Evolutionary conservation across 1,140 invertebrate species (phyloP).

Genomic region (Dolichoris vasculosae): DNA sequence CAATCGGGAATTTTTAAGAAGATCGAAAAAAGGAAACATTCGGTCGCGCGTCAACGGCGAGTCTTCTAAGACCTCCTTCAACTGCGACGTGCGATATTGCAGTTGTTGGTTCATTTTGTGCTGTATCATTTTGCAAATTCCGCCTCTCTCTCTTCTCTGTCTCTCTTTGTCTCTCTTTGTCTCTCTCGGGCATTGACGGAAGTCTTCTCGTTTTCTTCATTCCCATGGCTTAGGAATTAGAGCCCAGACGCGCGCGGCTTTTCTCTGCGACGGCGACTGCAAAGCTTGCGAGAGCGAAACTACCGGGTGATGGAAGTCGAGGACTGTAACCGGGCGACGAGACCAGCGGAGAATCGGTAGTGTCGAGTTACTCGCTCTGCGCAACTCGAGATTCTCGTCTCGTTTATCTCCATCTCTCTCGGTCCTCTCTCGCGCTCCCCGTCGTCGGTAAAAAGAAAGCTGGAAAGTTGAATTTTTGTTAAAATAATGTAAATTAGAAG

Average conservation of each 20-base stretch:
- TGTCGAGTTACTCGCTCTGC: slow-evolving; percentile 31
- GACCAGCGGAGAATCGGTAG: slow-evolving; percentile 22
- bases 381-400: slow-evolving; percentile 39
- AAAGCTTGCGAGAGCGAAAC: slow-evolving; percentile 5
- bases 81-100: not conserved
- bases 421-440: not conserved
- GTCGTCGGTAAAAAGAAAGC: not conserved
- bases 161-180: no score
- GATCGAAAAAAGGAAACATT: no score
- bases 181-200: slow-evolving; percentile 9
- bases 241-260: not conserved
- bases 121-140: slow-evolving; percentile 5
- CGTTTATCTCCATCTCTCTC: not conserved
- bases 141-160: no score
- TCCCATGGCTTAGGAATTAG: slow-evolving; percentile 42
- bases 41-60: no score
- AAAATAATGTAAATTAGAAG: not conserved
- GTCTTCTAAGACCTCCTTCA: no score
- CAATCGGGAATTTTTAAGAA: no score
- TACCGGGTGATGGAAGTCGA: not conserved
- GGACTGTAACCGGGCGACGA: slow-evolving; percentile 8
- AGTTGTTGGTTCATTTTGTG: not conserved
- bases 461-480: not conserved
- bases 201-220: slow-evolving; percentile 38
- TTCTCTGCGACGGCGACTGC: not conserved